Percentiles rank a stretch among this genome's conserved stretches.
Evolutionary conservation across 2,888 invertebrate genomes (phyloP).

Genomic region (Smittia sp.): DNA sequence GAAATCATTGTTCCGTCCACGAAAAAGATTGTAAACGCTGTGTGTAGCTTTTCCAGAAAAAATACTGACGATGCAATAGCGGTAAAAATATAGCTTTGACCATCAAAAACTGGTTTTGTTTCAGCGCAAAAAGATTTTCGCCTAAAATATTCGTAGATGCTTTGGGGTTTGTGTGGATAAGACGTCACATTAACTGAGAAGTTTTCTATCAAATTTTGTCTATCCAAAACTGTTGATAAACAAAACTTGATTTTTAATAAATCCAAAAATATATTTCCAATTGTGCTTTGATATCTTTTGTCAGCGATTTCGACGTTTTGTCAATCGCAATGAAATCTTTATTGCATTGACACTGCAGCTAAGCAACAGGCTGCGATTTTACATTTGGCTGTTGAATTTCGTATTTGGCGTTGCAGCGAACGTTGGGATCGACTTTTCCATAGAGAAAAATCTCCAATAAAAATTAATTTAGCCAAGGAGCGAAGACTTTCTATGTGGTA

Average conservation of each 20-base stretch:
- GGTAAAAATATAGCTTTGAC: conserved; percentile 39
- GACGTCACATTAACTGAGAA: background rate
- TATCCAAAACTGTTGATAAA: too few relatives aligned
- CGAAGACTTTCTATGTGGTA: background rate
- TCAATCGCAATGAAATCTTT: too few relatives aligned
- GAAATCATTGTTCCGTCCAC: conserved; percentile 28
- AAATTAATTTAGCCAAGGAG: conserved; percentile 12
- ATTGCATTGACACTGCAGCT: too few relatives aligned
- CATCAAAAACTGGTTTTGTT: conserved; percentile 41
- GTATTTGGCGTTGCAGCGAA: background rate
- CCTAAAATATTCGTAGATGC: conserved; percentile 27
- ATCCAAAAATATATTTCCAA: too few relatives aligned
- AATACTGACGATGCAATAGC: conserved; percentile 35
- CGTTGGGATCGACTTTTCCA: background rate
- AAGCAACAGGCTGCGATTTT: too few relatives aligned
- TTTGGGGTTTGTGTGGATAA: background rate
- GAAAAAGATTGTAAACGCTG: conserved; percentile 19
- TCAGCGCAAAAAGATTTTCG: conserved; percentile 18
- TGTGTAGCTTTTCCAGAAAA: conserved; percentile 39
- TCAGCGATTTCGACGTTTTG: too few relatives aligned
- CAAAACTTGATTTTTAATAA: too few relatives aligned
- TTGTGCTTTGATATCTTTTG: too few relatives aligned
- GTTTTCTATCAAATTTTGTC: too few relatives aligned
- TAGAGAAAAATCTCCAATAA: background rate
- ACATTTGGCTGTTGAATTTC: background rate